Evolutionary conservation across 2,113 vertebrate species (phyloP).

Genomic region (Nibea albiflora): DNA sequence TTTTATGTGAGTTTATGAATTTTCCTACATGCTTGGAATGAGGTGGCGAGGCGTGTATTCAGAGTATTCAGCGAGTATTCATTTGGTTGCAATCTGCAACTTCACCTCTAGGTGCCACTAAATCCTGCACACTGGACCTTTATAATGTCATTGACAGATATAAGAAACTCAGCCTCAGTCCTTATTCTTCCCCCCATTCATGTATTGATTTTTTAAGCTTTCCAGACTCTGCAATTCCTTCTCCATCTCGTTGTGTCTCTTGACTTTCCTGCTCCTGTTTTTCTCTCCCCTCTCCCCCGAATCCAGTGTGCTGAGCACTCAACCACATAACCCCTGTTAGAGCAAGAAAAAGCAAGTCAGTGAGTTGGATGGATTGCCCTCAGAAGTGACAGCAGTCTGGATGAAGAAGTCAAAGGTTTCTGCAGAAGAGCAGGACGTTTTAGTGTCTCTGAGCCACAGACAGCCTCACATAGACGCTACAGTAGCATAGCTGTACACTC

Average conservation of each 20-base stretch:
- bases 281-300: background rate
- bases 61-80: no score
- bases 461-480: background rate
- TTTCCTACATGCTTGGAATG: no score
- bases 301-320: background rate
- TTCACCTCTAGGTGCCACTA: no score
- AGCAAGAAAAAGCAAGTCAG: constrained; percentile 21
- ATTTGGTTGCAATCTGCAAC: no score
- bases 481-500: background rate
- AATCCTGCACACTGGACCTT: no score
- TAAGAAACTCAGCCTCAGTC: no score
- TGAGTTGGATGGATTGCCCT: constrained; percentile 28
- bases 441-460: background rate
- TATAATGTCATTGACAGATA: no score
- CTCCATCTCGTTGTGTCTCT: background rate
- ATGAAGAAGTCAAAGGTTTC: constrained; percentile 19
- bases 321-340: background rate
- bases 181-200: no score
- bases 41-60: no score
- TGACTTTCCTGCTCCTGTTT: background rate
- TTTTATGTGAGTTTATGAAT: no score
- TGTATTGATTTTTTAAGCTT: no score
- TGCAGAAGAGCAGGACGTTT: background rate
- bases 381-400: constrained; percentile 32
- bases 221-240: background rate